A percentile compares a stretch with the other conserved stretches of the same genome.
Evolutionary conservation across 2,113 vertebrate species (phyloP).

Genomic region (Pholis gunnellus): DNA sequence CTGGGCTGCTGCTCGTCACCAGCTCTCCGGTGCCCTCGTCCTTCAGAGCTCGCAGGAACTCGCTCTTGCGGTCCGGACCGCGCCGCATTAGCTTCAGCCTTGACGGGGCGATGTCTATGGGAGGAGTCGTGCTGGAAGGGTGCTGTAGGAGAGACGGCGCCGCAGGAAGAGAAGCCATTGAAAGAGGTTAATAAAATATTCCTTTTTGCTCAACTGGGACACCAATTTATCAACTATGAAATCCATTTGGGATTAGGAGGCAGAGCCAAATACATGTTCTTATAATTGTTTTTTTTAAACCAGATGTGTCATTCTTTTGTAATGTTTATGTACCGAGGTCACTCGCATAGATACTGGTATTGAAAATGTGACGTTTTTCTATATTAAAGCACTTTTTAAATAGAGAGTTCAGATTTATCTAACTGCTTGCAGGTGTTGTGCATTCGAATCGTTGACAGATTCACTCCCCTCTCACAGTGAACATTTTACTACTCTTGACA

Average conservation of each 20-base stretch:
- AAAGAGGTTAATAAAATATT: background rate
- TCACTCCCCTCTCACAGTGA: background rate
- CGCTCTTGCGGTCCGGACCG: slow-evolving; percentile 95
- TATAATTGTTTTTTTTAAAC: too few species aligned
- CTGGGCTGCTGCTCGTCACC: slow-evolving; percentile 86
- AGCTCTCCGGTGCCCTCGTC: slow-evolving; percentile 94
- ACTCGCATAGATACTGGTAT: background rate
- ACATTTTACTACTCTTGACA: background rate
- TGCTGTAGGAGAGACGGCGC: slow-evolving; percentile 77
- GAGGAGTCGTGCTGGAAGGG: slow-evolving; percentile 95
- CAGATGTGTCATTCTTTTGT: background rate
- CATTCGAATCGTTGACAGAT: background rate
- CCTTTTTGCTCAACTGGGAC: background rate
- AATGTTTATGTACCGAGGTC: background rate
- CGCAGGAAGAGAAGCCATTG: background rate
- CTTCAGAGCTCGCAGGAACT: slow-evolving; percentile 95
- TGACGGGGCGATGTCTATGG: slow-evolving; percentile 94
- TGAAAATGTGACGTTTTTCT: background rate
- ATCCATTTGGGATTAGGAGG: background rate
- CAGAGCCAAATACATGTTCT: background rate
- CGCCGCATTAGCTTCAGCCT: slow-evolving; percentile 96
- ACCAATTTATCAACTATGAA: background rate
- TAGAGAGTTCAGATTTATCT: background rate
- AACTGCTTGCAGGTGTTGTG: background rate
- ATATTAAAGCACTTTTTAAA: background rate